Evolutionary conservation across 2,113 vertebrate species (phyloP), one percentile per base, ranked within the genome.

Genomic region (Chionis minor): DNA sequence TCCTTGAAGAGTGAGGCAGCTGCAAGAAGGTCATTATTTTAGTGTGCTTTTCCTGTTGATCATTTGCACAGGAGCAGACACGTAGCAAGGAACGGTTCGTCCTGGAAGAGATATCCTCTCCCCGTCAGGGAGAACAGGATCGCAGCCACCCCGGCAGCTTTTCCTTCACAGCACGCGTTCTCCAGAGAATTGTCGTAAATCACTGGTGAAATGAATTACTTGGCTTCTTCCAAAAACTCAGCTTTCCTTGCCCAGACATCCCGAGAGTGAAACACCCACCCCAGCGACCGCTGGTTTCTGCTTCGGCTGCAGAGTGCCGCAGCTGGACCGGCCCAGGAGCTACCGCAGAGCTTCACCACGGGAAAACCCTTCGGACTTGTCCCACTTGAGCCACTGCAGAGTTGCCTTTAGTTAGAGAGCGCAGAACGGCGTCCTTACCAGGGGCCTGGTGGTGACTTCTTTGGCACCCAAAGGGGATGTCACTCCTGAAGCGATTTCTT

Each of bases 121-220:
- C 24, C 14, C 0, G 0, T 12, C 2, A 0, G 1, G 21, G 24
- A 40, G 21, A 40, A 8, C 14, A 23, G 72, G 52, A 12, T 42
- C 2, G 1, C 40, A 6, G 21, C 19, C 10, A 4, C 47, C 17
- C 47, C 26, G 12, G 47, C 59, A 67, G 40, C 19, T 11, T 14
- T 23, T 28, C 59, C 80, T 49, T 40, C 54, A 67, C 32, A 17
- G 49, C 74, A 24, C 3, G 0, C 1, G 0, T 27, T 54, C 24
- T 51, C 78, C 32, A 16, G 58, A 28, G 59, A 18, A 32, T 17
- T 30, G 19, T 30, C 32, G 5, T 11, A 33, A 32, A 28, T 49
- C 73, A 14, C 47, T 11, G 22, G 10, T 18, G 77, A 38, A 8
- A n/a, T 1, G 7, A 65, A 24, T 42, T 14, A 24, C 58, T 33